phyloP scores from a whole-genome alignment of 2,797 vertebrate species.

The Neomorphus geoffroyi region DNA sequence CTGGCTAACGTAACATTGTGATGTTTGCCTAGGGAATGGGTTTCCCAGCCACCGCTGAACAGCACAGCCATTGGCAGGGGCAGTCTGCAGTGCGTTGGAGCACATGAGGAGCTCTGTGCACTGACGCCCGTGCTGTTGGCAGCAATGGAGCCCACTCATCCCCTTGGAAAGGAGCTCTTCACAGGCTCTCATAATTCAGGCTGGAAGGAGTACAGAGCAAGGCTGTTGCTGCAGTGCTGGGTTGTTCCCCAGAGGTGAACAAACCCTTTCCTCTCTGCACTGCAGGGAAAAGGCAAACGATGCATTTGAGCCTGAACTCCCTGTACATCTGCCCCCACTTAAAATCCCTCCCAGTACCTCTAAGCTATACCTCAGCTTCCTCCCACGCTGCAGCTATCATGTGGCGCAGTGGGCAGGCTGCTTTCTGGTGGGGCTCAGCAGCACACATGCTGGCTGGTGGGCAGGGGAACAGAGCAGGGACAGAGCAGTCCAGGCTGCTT shows the following conservation, averaged over 20 bases:
- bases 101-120: accelerated
- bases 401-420: not conserved
- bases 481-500: not conserved
- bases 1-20: accelerated
- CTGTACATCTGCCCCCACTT: not conserved
- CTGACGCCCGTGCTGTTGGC: not conserved
- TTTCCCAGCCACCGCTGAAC: not conserved
- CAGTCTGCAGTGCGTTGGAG: not conserved
- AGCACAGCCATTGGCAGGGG: not conserved
- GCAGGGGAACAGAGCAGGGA: not conserved
- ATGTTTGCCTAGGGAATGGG: not conserved
- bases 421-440: not conserved
- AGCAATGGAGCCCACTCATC: not conserved
- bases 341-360: not conserved
- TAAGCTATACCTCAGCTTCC: not conserved
- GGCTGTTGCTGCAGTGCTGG: not conserved
- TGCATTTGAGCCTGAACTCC: not conserved
- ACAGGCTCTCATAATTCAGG: not conserved
- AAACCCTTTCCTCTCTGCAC: not conserved
- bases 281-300: not conserved
- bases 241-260: not conserved
- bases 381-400: not conserved
- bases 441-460: not conserved
- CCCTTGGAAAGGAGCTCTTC: not conserved
- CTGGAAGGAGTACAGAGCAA: not conserved